phyloP scores from a whole-genome alignment of 2,797 vertebrate genomes.

The Sphaeramia orbicularis region DNA sequence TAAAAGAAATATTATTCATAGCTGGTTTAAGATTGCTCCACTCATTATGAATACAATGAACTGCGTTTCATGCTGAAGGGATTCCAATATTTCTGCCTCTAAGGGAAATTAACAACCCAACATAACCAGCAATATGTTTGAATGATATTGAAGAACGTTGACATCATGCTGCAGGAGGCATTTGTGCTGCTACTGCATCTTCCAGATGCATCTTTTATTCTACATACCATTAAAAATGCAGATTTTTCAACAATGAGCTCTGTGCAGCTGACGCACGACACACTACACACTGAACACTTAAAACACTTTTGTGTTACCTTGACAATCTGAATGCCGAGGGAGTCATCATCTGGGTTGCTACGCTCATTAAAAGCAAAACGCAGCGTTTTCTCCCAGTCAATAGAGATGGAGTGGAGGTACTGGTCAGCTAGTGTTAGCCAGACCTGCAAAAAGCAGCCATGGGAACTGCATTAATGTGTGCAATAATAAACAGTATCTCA shows the following conservation, averaged over 20 bases:
- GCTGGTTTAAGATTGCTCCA: neutral
- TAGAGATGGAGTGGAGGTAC: conserved; percentile 97
- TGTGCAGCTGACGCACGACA: neutral
- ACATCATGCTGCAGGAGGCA: neutral
- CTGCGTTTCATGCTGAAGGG: too few relatives aligned
- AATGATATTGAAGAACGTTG: neutral
- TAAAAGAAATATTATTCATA: neutral
- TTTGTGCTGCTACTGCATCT: neutral
- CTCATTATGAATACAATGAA: neutral
- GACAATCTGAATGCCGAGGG: conserved; percentile 98
- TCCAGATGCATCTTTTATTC: neutral
- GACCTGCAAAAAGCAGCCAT: conserved; percentile 83
- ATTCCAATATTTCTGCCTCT: too few relatives aligned
- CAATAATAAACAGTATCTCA: neutral
- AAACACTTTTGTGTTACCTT: conserved; percentile 85
- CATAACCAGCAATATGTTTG: neutral
- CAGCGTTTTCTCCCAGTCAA: conserved; percentile 99
- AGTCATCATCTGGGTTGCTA: conserved; percentile 98
- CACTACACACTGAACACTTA: neutral
- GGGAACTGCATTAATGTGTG: neutral
- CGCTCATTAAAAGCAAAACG: conserved; percentile 99
- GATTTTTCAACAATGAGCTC: neutral
- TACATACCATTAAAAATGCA: neutral
- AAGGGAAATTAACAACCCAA: too few relatives aligned
- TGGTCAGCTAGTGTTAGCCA: conserved; percentile 97